These are phyloP conservation scores for Zygogramma bicolorata DNA, from an alignment of 2,888 invertebrate genomes.

Conservation along the genomic window DNA sequence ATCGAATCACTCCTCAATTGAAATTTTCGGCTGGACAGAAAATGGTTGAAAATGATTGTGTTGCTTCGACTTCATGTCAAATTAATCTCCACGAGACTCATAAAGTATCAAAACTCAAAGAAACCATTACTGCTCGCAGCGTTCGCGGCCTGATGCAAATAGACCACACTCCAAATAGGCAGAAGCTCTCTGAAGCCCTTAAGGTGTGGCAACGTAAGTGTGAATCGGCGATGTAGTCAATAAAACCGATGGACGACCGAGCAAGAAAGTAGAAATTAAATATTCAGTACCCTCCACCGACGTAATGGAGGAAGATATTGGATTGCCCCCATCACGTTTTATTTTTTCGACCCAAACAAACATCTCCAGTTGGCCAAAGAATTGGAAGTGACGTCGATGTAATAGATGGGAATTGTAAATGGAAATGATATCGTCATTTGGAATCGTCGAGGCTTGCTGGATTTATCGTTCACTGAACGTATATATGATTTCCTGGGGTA, in stretches of 20 bases:
- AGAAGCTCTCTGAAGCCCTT: conserved; percentile 26
- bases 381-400: not conserved
- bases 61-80: no score
- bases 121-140: not conserved
- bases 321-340: conserved; percentile 18
- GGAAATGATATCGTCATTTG: not conserved
- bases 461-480: no score
- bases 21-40: no score
- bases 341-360: conserved; percentile 4
- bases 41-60: no score
- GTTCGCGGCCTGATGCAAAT: not conserved
- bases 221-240: conserved; percentile 54
- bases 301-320: not conserved
- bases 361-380: conserved; percentile 6
- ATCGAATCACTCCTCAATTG: no score
- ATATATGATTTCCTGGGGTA: not conserved
- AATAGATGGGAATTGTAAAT: not conserved
- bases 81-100: no score
- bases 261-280: conserved; percentile 56
- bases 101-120: not conserved
- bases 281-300: conserved; percentile 45
- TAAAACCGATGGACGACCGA: conserved; percentile 56
- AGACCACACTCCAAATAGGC: not conserved
- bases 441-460: no score
- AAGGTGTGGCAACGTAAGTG: conserved; percentile 48